Evolutionary conservation across 2,113 vertebrate genomes (phyloP).

Genomic region (Seriola aureovittata): DNA sequence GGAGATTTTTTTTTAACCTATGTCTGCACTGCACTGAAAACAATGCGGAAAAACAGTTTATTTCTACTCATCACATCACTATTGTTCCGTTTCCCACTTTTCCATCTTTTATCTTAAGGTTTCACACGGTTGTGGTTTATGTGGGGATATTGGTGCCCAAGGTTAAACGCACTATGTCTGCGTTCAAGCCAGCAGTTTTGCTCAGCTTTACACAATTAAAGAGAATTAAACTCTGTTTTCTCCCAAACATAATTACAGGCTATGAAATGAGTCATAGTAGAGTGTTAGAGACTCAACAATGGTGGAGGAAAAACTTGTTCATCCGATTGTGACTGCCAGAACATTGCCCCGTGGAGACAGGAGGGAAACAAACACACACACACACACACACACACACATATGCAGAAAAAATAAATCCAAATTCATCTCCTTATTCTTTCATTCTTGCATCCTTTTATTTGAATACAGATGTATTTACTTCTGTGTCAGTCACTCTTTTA

Average conservation of each 20-base stretch:
- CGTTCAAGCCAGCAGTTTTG: constrained; percentile 52
- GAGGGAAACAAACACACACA: constrained; percentile 64
- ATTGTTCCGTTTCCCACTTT: constrained; percentile 4
- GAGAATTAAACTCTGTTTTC: constrained; percentile 76
- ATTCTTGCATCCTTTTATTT: constrained; percentile 58
- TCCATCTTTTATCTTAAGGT: constrained; percentile 34
- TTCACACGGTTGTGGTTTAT: constrained; percentile 47
- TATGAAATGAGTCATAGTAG: constrained; percentile 75
- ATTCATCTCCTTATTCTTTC: constrained; percentile 67
- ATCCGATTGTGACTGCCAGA: constrained; percentile 77
- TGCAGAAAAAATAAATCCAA: constrained; percentile 59
- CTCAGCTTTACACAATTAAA: constrained; percentile 72
- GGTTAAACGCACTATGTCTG: constrained; percentile 65
- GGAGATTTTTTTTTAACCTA: not conserved
- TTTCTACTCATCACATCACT: not conserved
- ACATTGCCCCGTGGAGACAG: constrained; percentile 72
- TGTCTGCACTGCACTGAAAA: not conserved
- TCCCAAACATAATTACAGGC: constrained; percentile 75
- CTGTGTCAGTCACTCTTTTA: constrained; percentile 53
- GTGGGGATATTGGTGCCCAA: constrained; percentile 61
- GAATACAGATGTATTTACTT: constrained; percentile 59
- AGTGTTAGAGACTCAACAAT: constrained; percentile 69
- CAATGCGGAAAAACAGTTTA: not conserved
- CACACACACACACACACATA: constrained; percentile 56
- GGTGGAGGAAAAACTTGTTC: constrained; percentile 77